Conservation (phyloP, 2,113 vertebrate genomes). For the Mionectes macconnelli region DNA sequence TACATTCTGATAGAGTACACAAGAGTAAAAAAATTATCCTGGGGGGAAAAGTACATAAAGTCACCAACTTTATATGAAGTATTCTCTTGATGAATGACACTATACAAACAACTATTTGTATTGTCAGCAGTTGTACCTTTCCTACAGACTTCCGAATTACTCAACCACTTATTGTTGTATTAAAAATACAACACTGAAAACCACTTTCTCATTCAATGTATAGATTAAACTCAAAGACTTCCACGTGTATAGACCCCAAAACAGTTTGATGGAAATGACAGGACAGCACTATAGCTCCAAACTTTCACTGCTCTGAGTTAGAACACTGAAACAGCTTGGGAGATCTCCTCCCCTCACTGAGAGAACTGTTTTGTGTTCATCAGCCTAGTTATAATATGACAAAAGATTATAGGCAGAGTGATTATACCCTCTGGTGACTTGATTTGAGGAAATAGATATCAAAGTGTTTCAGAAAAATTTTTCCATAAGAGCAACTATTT, state of each 20-base stretch:
- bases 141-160: neutral
- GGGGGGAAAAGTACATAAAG: neutral
- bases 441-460: neutral
- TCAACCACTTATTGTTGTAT: neutral
- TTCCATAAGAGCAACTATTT: constrained; percentile 1
- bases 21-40: neutral
- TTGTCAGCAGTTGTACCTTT: neutral
- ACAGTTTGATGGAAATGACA: neutral
- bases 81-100: neutral
- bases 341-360: neutral
- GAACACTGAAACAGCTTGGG: neutral
- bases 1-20: neutral
- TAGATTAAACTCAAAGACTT: neutral
- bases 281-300: neutral
- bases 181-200: neutral
- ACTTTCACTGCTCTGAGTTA: neutral
- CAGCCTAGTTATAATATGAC: neutral
- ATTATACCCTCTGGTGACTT: neutral
- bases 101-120: neutral
- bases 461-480: neutral
- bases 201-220: neutral
- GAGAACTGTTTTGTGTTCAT: neutral
- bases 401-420: neutral
- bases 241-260: neutral
- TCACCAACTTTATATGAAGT: neutral